Base-by-base conservation (phyloP, 35 echinoderm and acorn worm genomes). In the Strongylocentrotus purpuratus region DNA sequence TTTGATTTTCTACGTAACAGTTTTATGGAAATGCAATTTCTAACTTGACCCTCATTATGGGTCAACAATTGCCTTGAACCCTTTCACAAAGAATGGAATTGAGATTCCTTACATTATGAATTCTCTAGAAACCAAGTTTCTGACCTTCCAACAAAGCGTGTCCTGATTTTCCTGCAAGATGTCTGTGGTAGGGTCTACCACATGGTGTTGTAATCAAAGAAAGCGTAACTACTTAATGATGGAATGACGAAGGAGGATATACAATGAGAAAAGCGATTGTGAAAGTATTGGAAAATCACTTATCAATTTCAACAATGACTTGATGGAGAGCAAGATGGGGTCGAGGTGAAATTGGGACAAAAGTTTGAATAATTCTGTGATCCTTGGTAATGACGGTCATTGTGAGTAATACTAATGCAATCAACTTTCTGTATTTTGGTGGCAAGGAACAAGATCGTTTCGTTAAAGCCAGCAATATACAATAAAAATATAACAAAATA, bases 101-200 rank as follows among this genome's bases (percentile, higher is more conserved):
- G 65, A 78, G 65, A 78, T 78, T n/a, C 7, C 65, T 78, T 78
- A 15, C 50, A 12, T 9, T 55, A 55, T 55, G 5, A 28, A 4
- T 28, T n/a, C 7, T 78, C 22, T 78, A 28, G 65, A 78, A 78
- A 78, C 65, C 65, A 78, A 78, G 25, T 78, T 78, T 78, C 22
- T 78, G 65, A 78, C 22, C 7, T n/a, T 78, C 65, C n/a, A 28
- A 78, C 65, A 28, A n/a, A 78, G 65, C 7, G 5, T 78, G 65
- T 78, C n/a, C 65, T 78, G 25, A 78, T 78, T 78, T 78, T n/a
- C 65, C 20, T 78, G 65, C 65, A 78, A 78, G 65, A 78, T 78
- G 65, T 78, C 65, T 7, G 50, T 7, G 65, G 65, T 78, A n/a
- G 65, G 20, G 22, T 78, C 25, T 78, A 78, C 65, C 65, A 78